Base-by-base conservation (phyloP, 2,113 vertebrate species). In the Parotia lawesii region DNA sequence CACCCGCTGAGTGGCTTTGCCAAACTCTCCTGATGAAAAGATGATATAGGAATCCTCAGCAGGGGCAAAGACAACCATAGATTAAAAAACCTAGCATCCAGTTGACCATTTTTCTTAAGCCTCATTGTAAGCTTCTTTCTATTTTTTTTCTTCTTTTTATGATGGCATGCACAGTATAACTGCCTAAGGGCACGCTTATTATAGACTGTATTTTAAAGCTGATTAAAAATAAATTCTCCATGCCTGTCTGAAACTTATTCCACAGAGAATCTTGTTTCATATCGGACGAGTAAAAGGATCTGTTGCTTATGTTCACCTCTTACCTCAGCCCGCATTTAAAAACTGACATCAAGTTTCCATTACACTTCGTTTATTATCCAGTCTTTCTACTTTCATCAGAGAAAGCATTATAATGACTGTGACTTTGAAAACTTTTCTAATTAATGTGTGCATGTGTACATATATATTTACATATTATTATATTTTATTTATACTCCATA, bases 151-250 rank as follows among this genome's bases (percentile, higher is more conserved):
- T 66, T 58, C 56, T 74, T 84, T 87, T 71, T 77, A 87, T 87
- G 95, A 83, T 96, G 83, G 87, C 84, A 96, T 85, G 44, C 90
- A 93, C 58, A 85, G 45, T 92, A 42, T 69, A 92, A 88, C 72
- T 94, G 85, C 75, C 87, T 80, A 84, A 95, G 93, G 75, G 73
- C 86, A 95, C 1, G 19, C 89, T 96, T 96, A 96, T 96, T 96
- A 96, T 89, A 91, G 96, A 75, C 92, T 95, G 57, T 81, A 96
- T 95, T 96, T 96, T 96, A 96, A 95, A 97, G 84, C 96, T 96
- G 91, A 97, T 96, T 97, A 97, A 96, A 96, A 97, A 95, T 96
- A 96, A 96, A 96, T 97, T 97, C 69, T 96, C 77, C 80, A 88
- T 96, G 86, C 74, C 95, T 96, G 92, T 95, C 95, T 91, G 89